Conservation (phyloP, 1,140 invertebrate genomes). For the Drosophila santomea region DNA sequence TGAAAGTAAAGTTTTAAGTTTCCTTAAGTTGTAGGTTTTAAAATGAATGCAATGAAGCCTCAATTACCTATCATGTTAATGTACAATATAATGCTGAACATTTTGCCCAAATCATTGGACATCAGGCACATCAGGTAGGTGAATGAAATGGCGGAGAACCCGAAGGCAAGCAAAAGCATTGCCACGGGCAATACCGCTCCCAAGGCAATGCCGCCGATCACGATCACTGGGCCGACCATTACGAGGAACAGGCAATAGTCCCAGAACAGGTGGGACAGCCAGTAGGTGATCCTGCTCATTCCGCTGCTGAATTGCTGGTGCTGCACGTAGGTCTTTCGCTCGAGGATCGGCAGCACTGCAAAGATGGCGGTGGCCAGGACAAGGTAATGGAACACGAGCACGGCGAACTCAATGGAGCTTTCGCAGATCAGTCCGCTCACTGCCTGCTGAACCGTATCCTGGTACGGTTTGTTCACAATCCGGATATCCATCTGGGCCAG, state of each 20-base stretch:
- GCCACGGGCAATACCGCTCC: not conserved
- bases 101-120: conserved; percentile 1
- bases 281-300: conserved; percentile 88
- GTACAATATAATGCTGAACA: conserved; percentile 26
- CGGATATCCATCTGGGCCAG: conserved; percentile 13
- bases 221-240: conserved; percentile 75
- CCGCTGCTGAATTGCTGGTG: conserved; percentile 88
- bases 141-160: conserved; percentile 27
- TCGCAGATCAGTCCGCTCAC: conserved; percentile 66
- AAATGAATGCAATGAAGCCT: too few species aligned
- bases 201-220: not conserved
- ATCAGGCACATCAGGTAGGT: conserved; percentile 30
- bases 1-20: not conserved
- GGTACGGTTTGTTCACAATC: conserved; percentile 39
- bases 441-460: accelerated
- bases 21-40: not conserved
- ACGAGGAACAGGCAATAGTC: conserved; percentile 84
- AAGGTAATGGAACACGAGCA: conserved; percentile 86
- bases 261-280: conserved; percentile 89
- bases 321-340: conserved; percentile 86
- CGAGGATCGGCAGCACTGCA: conserved; percentile 88
- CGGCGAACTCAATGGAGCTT: conserved; percentile 86
- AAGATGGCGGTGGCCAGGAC: conserved; percentile 87
- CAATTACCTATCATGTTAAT: conserved; percentile 29
- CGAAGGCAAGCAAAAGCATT: conserved; percentile 13